Evolutionary conservation across 2,888 invertebrate genomes (phyloP), one percentile per base, ranked within the genome.

Genomic region (Limnephilus marmoratus): DNA sequence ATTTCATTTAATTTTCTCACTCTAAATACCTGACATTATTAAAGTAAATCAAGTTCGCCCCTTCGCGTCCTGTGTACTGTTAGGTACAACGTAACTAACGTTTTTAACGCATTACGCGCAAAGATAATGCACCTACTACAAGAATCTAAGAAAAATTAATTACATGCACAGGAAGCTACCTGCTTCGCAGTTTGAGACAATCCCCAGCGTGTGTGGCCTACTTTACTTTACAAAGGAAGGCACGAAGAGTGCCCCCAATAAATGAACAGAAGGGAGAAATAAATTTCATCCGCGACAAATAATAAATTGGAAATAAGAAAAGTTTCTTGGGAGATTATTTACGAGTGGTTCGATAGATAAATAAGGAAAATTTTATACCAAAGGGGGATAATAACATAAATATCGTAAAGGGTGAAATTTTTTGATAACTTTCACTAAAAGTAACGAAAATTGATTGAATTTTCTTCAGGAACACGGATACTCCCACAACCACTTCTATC

Each of bases 261-360:
- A 86, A 24, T 31, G 49, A 45, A 86, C n/a, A n/a, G 86, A 49
- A 86, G n/a, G 86, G 24, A n/a, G 45, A 86, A 86, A 86, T 86
- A 86, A 86, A 86, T 86, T 41, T 37, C 29, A 29, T 7, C 45
- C 45, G 49, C 86, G 86, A 86, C 45, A 86, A 45, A 41, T 49
- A 86, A 86, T 86, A 86, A 86, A 86, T 86, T 86, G 49, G n/a
- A 24, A 86, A 86, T 86, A 15, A 86, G 45, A 45, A 68, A 68
- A 68, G 68, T 68, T 68, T 24, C 68, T 68, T 68, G 4, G n/a
- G 68, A n/a, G 68, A 68, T 68, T 68, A 68, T 68, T 68, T 68
- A 68, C 68, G 68, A n/a, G 68, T n/a, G 68, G 68, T 68, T 68
- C 68, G n/a, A 68, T 24, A 68, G 68, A 68, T 68, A 68, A 68